Conservation (phyloP, 2,113 vertebrate species). For the Podarcis cretensis region DNA sequence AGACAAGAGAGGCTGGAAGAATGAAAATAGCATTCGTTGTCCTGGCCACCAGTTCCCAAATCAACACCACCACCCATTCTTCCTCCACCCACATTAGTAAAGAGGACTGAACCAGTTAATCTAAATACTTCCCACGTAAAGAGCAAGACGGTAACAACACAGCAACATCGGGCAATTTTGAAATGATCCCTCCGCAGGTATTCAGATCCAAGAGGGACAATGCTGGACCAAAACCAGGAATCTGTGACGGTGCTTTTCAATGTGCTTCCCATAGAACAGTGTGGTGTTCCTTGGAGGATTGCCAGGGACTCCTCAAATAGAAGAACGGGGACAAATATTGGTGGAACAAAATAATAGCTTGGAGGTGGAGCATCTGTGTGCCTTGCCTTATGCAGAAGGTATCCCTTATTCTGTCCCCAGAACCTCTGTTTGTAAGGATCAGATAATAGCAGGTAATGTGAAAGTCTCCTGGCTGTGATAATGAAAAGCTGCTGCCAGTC, state of each 20-base stretch:
- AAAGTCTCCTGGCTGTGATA: background rate
- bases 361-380: background rate
- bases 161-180: background rate
- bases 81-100: background rate
- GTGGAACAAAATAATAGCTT: background rate
- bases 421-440: background rate
- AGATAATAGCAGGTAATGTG: background rate
- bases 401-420: background rate
- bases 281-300: background rate
- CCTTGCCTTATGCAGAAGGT: background rate
- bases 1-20: background rate
- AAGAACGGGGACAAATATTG: background rate
- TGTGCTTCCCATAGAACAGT: background rate
- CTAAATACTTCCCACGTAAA: background rate
- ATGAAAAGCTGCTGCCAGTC: background rate
- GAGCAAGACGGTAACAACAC: no score
- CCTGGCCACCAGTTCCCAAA: background rate
- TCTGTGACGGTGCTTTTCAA: background rate
- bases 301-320: background rate
- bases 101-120: background rate
- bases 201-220: background rate
- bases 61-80: no score
- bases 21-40: background rate
- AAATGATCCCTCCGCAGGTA: background rate
- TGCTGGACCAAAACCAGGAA: background rate